Percentiles rank a stretch among this genome's conserved stretches.
Evolutionary conservation across 2,888 invertebrate genomes (phyloP).

Genomic region (Encarsia formosa): DNA sequence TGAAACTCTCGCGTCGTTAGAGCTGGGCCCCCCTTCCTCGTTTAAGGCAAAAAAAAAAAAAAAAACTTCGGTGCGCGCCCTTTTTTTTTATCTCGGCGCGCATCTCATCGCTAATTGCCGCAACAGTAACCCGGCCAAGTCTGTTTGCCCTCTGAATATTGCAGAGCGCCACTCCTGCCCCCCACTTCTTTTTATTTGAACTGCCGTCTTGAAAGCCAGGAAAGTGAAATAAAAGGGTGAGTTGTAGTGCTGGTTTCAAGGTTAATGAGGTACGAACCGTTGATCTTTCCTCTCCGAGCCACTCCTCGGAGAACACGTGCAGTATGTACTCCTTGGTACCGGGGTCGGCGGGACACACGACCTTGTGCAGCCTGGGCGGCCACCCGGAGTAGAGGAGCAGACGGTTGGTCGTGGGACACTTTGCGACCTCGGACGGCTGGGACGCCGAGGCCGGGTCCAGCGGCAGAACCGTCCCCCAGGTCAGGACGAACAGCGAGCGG

Average conservation of each 20-base stretch:
- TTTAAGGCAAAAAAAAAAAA: too few species aligned
- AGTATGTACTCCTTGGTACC: conserved; percentile 65
- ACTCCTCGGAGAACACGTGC: conserved; percentile 77
- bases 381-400: conserved; percentile 77
- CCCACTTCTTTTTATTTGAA: too few species aligned
- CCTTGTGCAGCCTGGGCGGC: conserved; percentile 56
- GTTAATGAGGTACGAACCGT: too few species aligned
- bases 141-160: too few species aligned
- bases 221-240: too few species aligned
- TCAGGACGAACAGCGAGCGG: conserved; percentile 74
- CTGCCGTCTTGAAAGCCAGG: too few species aligned
- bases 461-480: conserved; percentile 76
- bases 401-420: conserved; percentile 74
- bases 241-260: too few species aligned
- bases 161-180: too few species aligned
- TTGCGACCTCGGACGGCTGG: conserved; percentile 36
- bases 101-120: conserved; percentile 12
- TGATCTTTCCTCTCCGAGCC: conserved; percentile 61
- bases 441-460: conserved; percentile 56
- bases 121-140: background rate
- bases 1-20: too few species aligned
- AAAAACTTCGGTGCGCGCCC: background rate
- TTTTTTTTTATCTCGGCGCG: background rate
- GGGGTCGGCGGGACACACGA: conserved; percentile 70
- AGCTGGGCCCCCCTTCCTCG: too few species aligned